Evolutionary conservation across 2,888 invertebrate genomes (phyloP), one percentile per base, ranked within the genome.

Genomic region (Leptinotarsa peninsularis): DNA sequence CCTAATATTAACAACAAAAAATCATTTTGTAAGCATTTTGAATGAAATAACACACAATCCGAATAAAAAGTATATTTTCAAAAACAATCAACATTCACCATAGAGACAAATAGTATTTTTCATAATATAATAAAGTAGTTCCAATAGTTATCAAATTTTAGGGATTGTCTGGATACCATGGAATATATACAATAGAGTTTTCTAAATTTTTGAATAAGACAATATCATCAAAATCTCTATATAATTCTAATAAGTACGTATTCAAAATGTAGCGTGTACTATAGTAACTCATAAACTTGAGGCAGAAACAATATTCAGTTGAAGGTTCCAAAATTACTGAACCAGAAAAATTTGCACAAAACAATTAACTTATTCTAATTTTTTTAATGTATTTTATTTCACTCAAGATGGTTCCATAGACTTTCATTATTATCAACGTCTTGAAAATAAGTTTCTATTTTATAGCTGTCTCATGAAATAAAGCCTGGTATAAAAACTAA

Each of bases 51-150:
- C 17, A 63, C 43, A 10, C 17, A 10, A 7, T 33, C 33, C 43
- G n/a, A 63, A 63, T 63, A 63, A 43, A 63, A 63, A 63, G 33
- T 63, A 63, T 63, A 63, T 63, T 63, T 63, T 10, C 33, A 5
- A 63, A 63, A 43, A 63, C 27, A 63, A 17, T 63, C 63, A 63
- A 63, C 63, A 63, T 63, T 63, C 33, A 63, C 63, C 7, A 43
- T 63, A 63, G 15, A 63, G 43, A 5, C 15, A 63, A 63, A 63
- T 33, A 60, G 17, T 63, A 27, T 21, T 17, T n/a, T 33, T 18
- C n/a, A 63, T 4, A 63, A 63, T 18, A 27, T 17, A 23, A 21
- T 15, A 60, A 60, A 60, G 23, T 63, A 63, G 33, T 63, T 60
- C 13, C 15, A 33, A 63, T 33, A 18, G 33, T 33, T 63, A 63